phyloP scores from a whole-genome alignment of 2,797 vertebrate genomes.

The Pogoniulus pusillus region DNA sequence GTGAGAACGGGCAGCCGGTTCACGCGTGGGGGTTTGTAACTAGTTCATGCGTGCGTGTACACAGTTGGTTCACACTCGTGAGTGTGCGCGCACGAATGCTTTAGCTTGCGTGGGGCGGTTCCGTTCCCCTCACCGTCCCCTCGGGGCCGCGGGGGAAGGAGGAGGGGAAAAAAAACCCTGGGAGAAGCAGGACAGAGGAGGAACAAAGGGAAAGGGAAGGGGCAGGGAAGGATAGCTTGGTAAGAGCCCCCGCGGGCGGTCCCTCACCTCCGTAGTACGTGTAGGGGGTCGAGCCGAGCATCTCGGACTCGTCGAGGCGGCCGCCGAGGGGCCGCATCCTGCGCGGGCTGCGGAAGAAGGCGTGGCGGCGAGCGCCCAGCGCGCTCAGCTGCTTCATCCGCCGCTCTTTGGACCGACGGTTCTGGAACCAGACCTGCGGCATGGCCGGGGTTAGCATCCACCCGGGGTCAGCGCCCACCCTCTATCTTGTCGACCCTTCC shows the following conservation, averaged over 20 bases:
- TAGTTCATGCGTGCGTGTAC: too few relatives aligned
- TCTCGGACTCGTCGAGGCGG: constrained; percentile 86
- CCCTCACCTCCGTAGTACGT: constrained; percentile 93
- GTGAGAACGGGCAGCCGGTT: too few relatives aligned
- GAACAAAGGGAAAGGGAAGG: neutral
- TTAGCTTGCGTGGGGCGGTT: too few relatives aligned
- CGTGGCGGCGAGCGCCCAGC: constrained; percentile 84
- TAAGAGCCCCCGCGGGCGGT: neutral
- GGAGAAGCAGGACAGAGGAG: accelerated
- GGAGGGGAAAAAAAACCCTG: too few relatives aligned
- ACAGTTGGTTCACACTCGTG: too few relatives aligned
- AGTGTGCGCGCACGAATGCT: too few relatives aligned
- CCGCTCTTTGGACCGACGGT: constrained; percentile 93
- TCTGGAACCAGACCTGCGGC: constrained; percentile 96
- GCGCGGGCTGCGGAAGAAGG: constrained; percentile 91
- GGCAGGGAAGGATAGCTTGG: accelerated
- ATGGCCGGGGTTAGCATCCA: neutral
- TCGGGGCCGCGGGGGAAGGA: neutral
- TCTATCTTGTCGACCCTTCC: accelerated
- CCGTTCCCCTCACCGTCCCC: neutral
- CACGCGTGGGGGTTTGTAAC: too few relatives aligned
- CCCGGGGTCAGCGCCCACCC: neutral
- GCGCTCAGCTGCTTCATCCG: constrained; percentile 96
- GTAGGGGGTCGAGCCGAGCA: constrained; percentile 87
- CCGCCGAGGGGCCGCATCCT: constrained; percentile 89